Conservation (phyloP, 2,888 invertebrate genomes). For the Trilocha varians region DNA sequence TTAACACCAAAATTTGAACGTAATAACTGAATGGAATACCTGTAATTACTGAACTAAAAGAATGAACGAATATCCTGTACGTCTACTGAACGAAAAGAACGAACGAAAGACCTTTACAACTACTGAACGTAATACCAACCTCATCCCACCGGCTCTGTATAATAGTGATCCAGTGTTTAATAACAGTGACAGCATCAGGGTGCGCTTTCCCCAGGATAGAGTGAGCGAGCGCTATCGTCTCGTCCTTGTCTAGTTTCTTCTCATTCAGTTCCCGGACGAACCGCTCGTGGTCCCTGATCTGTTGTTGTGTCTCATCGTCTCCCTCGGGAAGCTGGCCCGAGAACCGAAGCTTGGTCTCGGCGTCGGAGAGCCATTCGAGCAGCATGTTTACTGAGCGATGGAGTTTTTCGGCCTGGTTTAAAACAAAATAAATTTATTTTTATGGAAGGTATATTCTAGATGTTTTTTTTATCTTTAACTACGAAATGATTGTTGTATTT, state of each 20-base stretch:
- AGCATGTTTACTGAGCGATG: slow-evolving; percentile 96
- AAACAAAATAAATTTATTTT: neutral
- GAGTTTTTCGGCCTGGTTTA: slow-evolving; percentile 85
- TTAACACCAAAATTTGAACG: too few relatives aligned
- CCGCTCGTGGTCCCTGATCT: slow-evolving; percentile 88
- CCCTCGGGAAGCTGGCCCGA: slow-evolving; percentile 93
- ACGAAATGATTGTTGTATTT: too few relatives aligned
- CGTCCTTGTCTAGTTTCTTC: slow-evolving; percentile 90
- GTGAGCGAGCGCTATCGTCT: slow-evolving; percentile 89
- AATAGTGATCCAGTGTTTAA: slow-evolving; percentile 98
- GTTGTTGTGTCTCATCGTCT: slow-evolving; percentile 87
- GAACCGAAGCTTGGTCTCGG: slow-evolving; percentile 95
- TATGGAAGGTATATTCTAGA: too few relatives aligned
- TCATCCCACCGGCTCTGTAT: slow-evolving; percentile 97
- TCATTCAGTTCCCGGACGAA: slow-evolving; percentile 85
- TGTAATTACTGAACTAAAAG: too few relatives aligned
- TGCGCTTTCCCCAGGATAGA: slow-evolving; percentile 94
- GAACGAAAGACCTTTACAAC: neutral
- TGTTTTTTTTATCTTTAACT: too few relatives aligned
- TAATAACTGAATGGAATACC: too few relatives aligned
- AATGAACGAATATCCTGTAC: too few relatives aligned
- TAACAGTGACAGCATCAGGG: slow-evolving; percentile 97
- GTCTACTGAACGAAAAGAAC: too few relatives aligned
- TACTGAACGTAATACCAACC: slow-evolving; percentile 52
- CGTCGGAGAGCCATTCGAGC: slow-evolving; percentile 96